Evolutionary conservation across 2,797 vertebrate species (phyloP).

Genomic region (Micrastur ruficollis): DNA sequence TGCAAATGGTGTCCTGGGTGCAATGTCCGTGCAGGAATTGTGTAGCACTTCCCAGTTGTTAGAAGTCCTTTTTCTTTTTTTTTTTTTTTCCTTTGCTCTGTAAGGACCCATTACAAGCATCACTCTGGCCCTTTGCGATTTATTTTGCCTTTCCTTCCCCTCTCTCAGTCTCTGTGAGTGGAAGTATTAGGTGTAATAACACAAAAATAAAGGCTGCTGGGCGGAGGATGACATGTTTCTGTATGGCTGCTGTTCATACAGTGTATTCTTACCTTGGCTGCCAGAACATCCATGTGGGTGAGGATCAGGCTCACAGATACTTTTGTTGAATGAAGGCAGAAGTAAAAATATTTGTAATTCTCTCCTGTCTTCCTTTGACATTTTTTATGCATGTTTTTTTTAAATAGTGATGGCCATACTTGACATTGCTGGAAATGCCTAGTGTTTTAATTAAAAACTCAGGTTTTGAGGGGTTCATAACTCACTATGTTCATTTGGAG

Average conservation of each 20-base stretch:
- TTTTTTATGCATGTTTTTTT: accelerated
- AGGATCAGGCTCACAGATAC: background rate
- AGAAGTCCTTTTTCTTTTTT: accelerated
- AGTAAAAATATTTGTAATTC: background rate
- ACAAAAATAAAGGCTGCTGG: background rate
- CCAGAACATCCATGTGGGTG: background rate
- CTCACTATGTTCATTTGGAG: background rate
- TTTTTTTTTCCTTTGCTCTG: background rate
- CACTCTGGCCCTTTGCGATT: background rate
- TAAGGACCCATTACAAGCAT: background rate
- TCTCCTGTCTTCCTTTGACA: background rate
- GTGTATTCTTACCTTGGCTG: background rate
- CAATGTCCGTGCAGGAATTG: background rate
- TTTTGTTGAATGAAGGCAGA: background rate
- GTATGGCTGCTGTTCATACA: background rate
- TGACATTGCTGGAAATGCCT: background rate
- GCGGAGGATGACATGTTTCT: background rate
- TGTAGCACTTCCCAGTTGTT: accelerated
- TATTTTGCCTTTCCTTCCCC: background rate
- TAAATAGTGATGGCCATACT: background rate
- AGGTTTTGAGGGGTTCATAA: slow-evolving; percentile 11
- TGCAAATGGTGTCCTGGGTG: background rate
- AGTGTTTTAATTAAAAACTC: background rate
- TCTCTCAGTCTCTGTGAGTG: no score
- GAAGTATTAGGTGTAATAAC: background rate